phyloP scores from a whole-genome alignment of 2,888 invertebrate genomes.

The Crematogaster levior region DNA sequence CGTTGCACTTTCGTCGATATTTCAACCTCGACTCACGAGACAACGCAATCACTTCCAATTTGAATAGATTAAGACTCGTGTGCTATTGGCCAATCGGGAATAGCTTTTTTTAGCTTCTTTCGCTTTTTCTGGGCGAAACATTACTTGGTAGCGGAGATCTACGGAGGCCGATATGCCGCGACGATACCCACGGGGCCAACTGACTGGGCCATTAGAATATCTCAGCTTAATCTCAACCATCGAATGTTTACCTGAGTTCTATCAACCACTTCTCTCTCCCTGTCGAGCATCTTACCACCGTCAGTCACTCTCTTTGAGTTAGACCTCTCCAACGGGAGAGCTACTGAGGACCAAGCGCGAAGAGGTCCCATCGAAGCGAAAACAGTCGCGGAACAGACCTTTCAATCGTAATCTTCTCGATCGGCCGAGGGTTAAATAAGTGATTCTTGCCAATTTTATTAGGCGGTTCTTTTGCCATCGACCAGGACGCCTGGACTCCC shows the following conservation, averaged over 20 bases:
- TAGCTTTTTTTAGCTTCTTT: constrained; percentile 60
- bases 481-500: constrained; percentile 32
- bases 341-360: constrained; percentile 23
- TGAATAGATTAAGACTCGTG: constrained; percentile 52
- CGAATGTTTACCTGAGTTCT: constrained; percentile 79
- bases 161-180: constrained; percentile 77
- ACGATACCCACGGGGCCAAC: constrained; percentile 82
- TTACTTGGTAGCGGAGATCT: constrained; percentile 80
- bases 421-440: constrained; percentile 79
- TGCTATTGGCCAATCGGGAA: constrained; percentile 77
- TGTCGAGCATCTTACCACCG: constrained; percentile 42
- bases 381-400: constrained; percentile 43
- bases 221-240: constrained; percentile 79
- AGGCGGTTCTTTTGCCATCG: constrained; percentile 66
- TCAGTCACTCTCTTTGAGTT: constrained; percentile 37
- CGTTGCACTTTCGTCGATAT: constrained; percentile 13
- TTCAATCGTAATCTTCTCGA: constrained; percentile 62
- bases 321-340: constrained; percentile 49
- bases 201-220: constrained; percentile 83
- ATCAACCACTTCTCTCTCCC: constrained; percentile 66
- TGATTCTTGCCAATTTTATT: constrained; percentile 83
- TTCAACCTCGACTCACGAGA: constrained; percentile 25
- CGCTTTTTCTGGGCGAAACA: constrained; percentile 74
- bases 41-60: constrained; percentile 50
- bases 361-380: constrained; percentile 55